Base-by-base conservation (phyloP, 2,113 vertebrate species). In the Oreocharis arfaki region DNA sequence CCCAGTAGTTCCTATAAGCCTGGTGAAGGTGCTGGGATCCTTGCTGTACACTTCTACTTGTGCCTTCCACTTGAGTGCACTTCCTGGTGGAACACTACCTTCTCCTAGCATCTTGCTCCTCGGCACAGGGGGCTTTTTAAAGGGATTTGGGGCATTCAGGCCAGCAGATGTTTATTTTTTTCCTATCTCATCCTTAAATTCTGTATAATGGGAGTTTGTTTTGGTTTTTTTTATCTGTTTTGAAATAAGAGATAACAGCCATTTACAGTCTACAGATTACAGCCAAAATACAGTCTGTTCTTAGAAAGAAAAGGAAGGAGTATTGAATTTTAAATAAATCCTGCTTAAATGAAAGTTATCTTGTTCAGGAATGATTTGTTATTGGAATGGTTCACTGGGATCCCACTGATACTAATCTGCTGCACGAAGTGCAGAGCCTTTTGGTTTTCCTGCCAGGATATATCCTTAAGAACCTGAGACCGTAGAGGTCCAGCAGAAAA, bases 301-400 rank as follows among this genome's bases (percentile, higher is more conserved):
- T 67, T 73, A 74, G 71, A 73, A 87, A 87, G 41, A 87, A 47
- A 69, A 71, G n/a, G 44, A 75, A 84, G 35, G 21, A 57, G 9
- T n/a, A 77, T 61, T 93, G 19, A 59, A 87, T 89, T 87, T 92
- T 63, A 95, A 90, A 41, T 65, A 90, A 94, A 59, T 78, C 35
- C 42, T 46, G 21, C 35, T 93, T 88, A 71, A 94, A 92, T 2
- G 0, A 55, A 80, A 80, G 42, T 63, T 73, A 37, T 59, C 90
- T 91, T 93, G 55, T 89, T 93, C 53, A 26, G 50, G 20, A 94
- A 68, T 4, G 1, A 88, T 73, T 88, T 79, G 30, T 69, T 49
- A 56, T 73, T 82, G 28, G n/a, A 94, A 74, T 74, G 42, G 59
- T 67, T 93, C 39, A 30, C 50, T 69, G 35, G n/a, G 52, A 60